A percentile compares a stretch with the other conserved stretches of the same genome.
Evolutionary conservation across 1,140 invertebrate genomes (phyloP).

Genomic region (Trissolcus basalis): DNA sequence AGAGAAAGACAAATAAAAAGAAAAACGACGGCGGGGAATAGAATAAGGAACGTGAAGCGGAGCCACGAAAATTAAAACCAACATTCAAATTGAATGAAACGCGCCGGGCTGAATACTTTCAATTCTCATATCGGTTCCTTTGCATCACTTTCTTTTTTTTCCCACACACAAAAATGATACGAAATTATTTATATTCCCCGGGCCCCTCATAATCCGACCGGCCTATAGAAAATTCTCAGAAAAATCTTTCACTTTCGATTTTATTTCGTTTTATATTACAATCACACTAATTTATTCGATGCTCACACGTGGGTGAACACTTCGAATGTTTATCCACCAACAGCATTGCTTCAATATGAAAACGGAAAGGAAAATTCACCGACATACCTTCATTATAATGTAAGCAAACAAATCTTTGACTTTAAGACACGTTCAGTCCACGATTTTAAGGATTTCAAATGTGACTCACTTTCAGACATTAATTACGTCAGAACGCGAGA

Average conservation of each 20-base stretch:
- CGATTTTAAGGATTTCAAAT: too few relatives aligned
- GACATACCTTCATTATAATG: too few relatives aligned
- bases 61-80: constrained; percentile 50
- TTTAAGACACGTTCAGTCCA: too few relatives aligned
- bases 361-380: too few relatives aligned
- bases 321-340: too few relatives aligned
- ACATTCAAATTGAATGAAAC: constrained; percentile 56
- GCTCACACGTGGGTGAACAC: neutral
- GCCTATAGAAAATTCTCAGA: constrained; percentile 11
- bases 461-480: too few relatives aligned
- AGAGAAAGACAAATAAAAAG: constrained; percentile 55
- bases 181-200: constrained; percentile 31
- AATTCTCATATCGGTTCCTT: constrained; percentile 37
- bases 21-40: constrained; percentile 16
- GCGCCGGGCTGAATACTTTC: constrained; percentile 41
- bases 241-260: constrained; percentile 32
- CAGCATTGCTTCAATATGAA: too few relatives aligned
- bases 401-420: too few relatives aligned
- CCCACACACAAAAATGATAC: constrained; percentile 24
- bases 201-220: constrained; percentile 13
- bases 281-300: constrained; percentile 18
- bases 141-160: constrained; percentile 55
- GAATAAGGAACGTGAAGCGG: constrained; percentile 32
- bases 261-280: constrained; percentile 25
- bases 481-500: too few relatives aligned